Evolutionary conservation across 2,113 vertebrate species (phyloP).

Genomic region (Holacanthus passer): DNA sequence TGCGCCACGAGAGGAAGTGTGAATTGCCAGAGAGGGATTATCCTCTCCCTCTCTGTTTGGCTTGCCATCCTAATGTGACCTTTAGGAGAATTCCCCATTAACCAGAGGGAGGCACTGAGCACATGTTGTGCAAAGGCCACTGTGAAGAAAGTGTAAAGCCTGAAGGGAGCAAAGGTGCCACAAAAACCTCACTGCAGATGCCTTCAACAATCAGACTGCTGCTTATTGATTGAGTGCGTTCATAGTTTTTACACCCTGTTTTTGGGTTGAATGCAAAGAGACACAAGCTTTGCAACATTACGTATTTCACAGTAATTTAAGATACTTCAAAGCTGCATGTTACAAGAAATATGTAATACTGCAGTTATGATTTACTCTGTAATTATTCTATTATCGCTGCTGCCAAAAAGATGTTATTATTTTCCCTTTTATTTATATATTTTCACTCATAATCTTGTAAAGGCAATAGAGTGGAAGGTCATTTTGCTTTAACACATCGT

Average conservation of each 20-base stretch:
- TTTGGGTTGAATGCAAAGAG: background rate
- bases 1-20: slow-evolving; percentile 52
- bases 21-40: slow-evolving; percentile 62
- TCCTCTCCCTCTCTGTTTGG: slow-evolving; percentile 64
- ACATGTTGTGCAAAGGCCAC: slow-evolving; percentile 74
- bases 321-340: background rate
- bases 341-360: background rate
- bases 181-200: slow-evolving; percentile 46
- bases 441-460: slow-evolving; percentile 14
- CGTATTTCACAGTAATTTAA: background rate
- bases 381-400: background rate
- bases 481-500: slow-evolving; percentile 32
- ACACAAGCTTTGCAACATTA: slow-evolving; percentile 3
- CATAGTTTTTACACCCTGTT: background rate
- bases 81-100: slow-evolving; percentile 78
- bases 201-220: slow-evolving; percentile 38
- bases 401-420: background rate
- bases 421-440: background rate
- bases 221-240: slow-evolving; percentile 38
- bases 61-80: slow-evolving; percentile 76
- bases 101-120: slow-evolving; percentile 48
- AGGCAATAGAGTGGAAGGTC: slow-evolving; percentile 36
- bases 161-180: slow-evolving; percentile 41
- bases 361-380: background rate
- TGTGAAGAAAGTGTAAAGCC: slow-evolving; percentile 45